Evolutionary conservation across 2,888 invertebrate species (phyloP).

Genomic region (Bibio marci): DNA sequence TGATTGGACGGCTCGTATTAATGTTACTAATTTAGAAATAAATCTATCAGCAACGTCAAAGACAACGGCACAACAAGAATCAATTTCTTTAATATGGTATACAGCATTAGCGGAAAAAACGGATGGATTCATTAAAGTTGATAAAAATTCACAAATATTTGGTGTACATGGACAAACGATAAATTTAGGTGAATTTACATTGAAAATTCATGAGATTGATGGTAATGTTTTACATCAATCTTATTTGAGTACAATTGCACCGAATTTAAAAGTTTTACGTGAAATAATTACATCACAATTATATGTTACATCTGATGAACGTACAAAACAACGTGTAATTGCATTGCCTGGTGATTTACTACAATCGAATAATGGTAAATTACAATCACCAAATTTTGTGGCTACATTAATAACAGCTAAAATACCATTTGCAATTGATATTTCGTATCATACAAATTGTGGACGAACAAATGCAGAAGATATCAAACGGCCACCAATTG

Average conservation of each 20-base stretch:
- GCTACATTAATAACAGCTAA: constrained; percentile 60
- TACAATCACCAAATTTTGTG: constrained; percentile 57
- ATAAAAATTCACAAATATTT: constrained; percentile 19
- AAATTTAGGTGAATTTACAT: constrained; percentile 58
- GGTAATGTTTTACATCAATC: constrained; percentile 52
- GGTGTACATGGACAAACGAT: constrained; percentile 51
- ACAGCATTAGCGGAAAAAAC: constrained; percentile 60
- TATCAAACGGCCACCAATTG: constrained; percentile 33
- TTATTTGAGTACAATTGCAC: constrained; percentile 50
- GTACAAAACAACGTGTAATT: constrained; percentile 33
- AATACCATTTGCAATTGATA: constrained; percentile 66
- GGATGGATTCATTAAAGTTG: constrained; percentile 30
- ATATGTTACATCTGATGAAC: constrained; percentile 37
- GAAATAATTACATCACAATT: constrained; percentile 59
- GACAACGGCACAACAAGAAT: constrained; percentile 11
- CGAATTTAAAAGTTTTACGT: constrained; percentile 52
- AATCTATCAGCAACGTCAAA: background rate
- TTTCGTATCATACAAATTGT: constrained; percentile 65
- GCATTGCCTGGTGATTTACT: constrained; percentile 44
- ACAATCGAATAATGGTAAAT: constrained; percentile 33
- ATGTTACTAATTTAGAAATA: constrained; percentile 28
- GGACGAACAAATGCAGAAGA: constrained; percentile 32
- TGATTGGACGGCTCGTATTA: constrained; percentile 81
- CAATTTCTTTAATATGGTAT: constrained; percentile 61
- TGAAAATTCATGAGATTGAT: constrained; percentile 27